Evolutionary conservation across 2,797 vertebrate genomes (phyloP).

Genomic region (Muscicapa striata): DNA sequence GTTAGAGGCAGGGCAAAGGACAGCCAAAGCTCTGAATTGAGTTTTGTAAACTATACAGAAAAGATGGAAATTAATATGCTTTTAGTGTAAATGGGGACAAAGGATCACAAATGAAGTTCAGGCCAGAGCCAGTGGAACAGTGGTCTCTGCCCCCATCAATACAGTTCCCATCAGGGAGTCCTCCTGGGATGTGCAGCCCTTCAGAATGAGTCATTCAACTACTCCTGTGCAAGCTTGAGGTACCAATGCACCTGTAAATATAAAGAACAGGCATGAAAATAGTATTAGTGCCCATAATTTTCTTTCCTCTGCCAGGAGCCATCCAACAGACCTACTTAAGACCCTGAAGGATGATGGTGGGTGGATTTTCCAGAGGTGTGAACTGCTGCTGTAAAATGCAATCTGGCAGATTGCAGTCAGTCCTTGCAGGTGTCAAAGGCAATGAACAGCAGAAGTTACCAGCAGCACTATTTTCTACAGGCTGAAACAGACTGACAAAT

Average conservation of each 20-base stretch:
- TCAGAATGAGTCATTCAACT: fast-evolving
- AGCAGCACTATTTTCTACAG: not conserved
- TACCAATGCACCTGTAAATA: not conserved
- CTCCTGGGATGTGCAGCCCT: not conserved
- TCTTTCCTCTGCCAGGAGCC: not conserved
- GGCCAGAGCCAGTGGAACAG: not conserved
- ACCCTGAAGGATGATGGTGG: not conserved
- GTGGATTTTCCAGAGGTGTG: not conserved
- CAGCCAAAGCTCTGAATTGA: not conserved
- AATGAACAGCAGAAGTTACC: not conserved
- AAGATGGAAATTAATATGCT: not conserved
- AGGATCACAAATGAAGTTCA: not conserved
- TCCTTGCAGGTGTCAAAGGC: not conserved
- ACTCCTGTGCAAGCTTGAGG: not conserved
- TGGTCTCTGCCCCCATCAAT: not conserved
- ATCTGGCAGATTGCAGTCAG: not conserved
- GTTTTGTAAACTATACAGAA: not conserved
- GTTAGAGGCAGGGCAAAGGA: not conserved
- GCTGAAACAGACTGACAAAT: not conserved
- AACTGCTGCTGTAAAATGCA: not conserved
- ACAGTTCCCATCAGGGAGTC: not conserved
- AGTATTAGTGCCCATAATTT: not conserved
- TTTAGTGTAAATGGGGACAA: not conserved
- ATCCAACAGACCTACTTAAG: not conserved
- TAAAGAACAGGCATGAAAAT: fast-evolving